These are phyloP conservation scores for Asbolus verrucosus DNA, from an alignment of 1,140 invertebrate genomes.

Conservation along the genomic window DNA sequence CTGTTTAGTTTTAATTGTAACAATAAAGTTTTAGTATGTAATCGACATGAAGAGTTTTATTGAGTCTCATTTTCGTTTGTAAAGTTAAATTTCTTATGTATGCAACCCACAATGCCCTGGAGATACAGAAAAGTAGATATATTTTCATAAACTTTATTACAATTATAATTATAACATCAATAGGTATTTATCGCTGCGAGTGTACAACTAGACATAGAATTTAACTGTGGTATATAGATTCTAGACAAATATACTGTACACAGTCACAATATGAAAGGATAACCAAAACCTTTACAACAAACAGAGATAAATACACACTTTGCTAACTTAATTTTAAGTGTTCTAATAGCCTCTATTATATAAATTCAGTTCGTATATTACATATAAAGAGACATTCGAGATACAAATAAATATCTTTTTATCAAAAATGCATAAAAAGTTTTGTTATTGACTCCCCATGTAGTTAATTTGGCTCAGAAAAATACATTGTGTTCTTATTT, in stretches of 20 bases:
- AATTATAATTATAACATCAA: slow-evolving; percentile 42
- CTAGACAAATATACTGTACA: slow-evolving; percentile 42
- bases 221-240: slow-evolving; percentile 30
- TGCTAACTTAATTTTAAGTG: slow-evolving; percentile 13
- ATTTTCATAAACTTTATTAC: slow-evolving; percentile 45
- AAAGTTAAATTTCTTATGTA: too few species aligned
- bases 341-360: slow-evolving; percentile 30
- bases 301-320: slow-evolving; percentile 17
- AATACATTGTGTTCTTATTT: slow-evolving; percentile 32
- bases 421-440: slow-evolving; percentile 41
- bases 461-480: slow-evolving; percentile 42
- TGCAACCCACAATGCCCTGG: too few species aligned
- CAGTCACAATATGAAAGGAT: slow-evolving; percentile 28
- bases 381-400: slow-evolving; percentile 22
- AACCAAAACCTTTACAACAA: slow-evolving; percentile 29
- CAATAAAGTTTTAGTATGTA: slow-evolving; percentile 64
- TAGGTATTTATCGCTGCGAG: slow-evolving; percentile 39
- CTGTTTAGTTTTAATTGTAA: slow-evolving; percentile 64
- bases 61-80: not conserved
- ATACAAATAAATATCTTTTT: slow-evolving; percentile 45
- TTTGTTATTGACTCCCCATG: slow-evolving; percentile 35
- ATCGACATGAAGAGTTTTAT: slow-evolving; percentile 36
- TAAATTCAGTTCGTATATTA: slow-evolving; percentile 43
- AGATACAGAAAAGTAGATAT: not conserved
- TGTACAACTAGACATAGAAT: slow-evolving; percentile 43